Evolutionary conservation across 2,797 vertebrate species (phyloP), one percentile per base, ranked within the genome.

Genomic region (Pseudochaenichthys georgianus): DNA sequence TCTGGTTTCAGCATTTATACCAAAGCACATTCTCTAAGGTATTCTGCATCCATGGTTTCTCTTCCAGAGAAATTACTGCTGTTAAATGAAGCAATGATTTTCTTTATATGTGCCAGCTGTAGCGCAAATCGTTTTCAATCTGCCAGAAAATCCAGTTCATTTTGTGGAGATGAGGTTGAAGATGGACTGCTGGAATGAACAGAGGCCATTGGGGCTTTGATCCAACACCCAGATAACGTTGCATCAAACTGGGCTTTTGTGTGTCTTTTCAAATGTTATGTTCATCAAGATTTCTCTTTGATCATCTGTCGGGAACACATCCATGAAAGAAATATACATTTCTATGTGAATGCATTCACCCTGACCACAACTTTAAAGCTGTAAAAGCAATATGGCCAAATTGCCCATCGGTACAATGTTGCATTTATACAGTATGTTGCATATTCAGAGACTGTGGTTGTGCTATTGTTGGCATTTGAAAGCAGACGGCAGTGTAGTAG

Each of bases 81-180:
- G 77, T 90, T 93, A 90, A 95, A 94, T 88, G 90, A 94, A 93
- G 87, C 90, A 83, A 87, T 81, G 87, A 73, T 82, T 92, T 88
- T 90, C 87, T 91, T 89, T 87, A 85, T 85, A 88, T 80, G 86
- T 86, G 81, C 88, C 91, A 91, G 89, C 89, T 89, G 85, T 78
- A 85, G 72, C 73, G 83, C 84, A 91, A 90, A 93, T 86, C 81
- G 77, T 80, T 91, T 94, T 85, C 84, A 86, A 81, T 86, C 81
- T 86, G 78, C 75, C 76, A 75, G 89, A 88, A 92, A 87, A 93
- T 83, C 82, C 67, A 73, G 68, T 88, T 87, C 75, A 75, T 82
- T 87, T 82, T 81, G 21, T 81, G 70, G 58, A 73, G 83, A 89
- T 83, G 86, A 84, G 79, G 19, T 76, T 86, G 59, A 88, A 82